Percentiles rank a stretch among this genome's conserved stretches.
phyloP scores from a whole-genome alignment of 2,113 vertebrate species.

The Trinectes maculatus region DNA sequence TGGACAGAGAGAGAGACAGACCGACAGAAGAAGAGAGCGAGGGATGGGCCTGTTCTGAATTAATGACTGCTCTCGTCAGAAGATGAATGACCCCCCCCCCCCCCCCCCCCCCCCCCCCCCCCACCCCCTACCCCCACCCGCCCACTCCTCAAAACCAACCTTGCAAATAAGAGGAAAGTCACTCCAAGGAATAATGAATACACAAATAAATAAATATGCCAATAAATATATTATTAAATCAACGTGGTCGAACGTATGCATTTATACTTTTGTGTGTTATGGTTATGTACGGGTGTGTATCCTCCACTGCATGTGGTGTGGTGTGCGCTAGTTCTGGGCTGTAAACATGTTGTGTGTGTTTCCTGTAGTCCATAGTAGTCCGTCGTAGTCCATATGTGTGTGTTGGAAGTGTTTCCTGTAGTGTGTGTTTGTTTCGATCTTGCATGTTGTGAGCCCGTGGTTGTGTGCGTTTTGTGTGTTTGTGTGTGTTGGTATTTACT shows the following conservation, averaged over 20 bases:
- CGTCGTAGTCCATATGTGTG: not conserved
- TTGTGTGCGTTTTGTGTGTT: slow-evolving; percentile 21
- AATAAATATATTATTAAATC: slow-evolving; percentile 53
- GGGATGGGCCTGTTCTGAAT: slow-evolving; percentile 72
- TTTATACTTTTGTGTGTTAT: slow-evolving; percentile 26
- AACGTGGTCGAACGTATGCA: slow-evolving; percentile 42
- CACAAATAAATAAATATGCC: slow-evolving; percentile 63
- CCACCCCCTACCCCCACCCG: slow-evolving; percentile 55
- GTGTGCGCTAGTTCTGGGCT: slow-evolving; percentile 27
- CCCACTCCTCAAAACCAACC: slow-evolving; percentile 66
- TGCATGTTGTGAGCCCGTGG: slow-evolving; percentile 23
- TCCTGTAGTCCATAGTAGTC: not conserved
- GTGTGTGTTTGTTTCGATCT: not conserved
- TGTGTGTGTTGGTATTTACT: slow-evolving; percentile 57
- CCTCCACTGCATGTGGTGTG: slow-evolving; percentile 27
- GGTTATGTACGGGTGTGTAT: slow-evolving; percentile 3
- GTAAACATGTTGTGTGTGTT: slow-evolving; percentile 39
- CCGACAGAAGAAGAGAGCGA: slow-evolving; percentile 61
- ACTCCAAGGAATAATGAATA: slow-evolving; percentile 75
- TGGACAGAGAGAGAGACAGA: slow-evolving; percentile 64
- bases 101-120: slow-evolving; percentile 65
- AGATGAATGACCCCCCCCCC: slow-evolving; percentile 69
- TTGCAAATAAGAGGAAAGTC: slow-evolving; percentile 63
- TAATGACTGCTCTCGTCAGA: slow-evolving; percentile 76
- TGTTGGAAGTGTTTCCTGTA: not conserved